Evolutionary conservation across 1,140 invertebrate species (phyloP).

Genomic region (Thaumetopoea pityocampa): DNA sequence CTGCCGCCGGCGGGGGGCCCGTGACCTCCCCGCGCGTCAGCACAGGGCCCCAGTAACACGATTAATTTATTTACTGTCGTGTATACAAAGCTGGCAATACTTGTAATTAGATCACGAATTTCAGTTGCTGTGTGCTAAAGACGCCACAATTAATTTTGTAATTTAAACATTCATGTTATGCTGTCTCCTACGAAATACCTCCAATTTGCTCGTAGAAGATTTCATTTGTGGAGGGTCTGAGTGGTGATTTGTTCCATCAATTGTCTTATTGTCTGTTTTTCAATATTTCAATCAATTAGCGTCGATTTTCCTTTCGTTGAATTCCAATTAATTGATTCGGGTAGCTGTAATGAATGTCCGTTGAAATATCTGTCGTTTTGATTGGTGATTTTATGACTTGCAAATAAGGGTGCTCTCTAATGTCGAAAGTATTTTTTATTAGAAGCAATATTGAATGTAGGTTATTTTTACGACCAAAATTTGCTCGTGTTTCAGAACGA

Average conservation of each 20-base stretch:
- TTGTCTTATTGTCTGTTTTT: constrained; percentile 29
- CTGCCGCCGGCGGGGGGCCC: constrained; percentile 33
- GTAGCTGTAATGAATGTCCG: constrained; percentile 18
- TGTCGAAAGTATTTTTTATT: too few species aligned
- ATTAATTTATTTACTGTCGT: constrained; percentile 50
- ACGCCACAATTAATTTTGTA: constrained; percentile 6
- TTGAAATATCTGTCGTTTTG: constrained; percentile 26
- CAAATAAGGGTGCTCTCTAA: constrained; percentile 9
- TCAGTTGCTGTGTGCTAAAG: constrained; percentile 8
- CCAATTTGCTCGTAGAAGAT: neutral
- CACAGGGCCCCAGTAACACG: constrained; percentile 41
- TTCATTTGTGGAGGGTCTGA: neutral
- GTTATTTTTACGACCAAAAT: too few species aligned
- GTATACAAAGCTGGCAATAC: constrained; percentile 24
- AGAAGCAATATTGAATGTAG: too few species aligned
- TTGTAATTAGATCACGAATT: constrained; percentile 24
- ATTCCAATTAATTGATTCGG: constrained; percentile 24
- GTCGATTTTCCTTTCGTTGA: constrained; percentile 34
- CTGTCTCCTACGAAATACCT: neutral
- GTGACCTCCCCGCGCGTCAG: constrained; percentile 37
- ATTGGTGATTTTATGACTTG: constrained; percentile 14
- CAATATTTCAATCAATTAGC: constrained; percentile 40
- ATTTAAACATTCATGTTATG: constrained; percentile 4
- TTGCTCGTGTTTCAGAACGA: too few species aligned
- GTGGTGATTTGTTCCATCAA: constrained; percentile 27